A percentile compares a stretch with the other conserved stretches of the same genome.
phyloP scores from a whole-genome alignment of 2,888 invertebrate species.

The Meiosimyza decipiens region DNA sequence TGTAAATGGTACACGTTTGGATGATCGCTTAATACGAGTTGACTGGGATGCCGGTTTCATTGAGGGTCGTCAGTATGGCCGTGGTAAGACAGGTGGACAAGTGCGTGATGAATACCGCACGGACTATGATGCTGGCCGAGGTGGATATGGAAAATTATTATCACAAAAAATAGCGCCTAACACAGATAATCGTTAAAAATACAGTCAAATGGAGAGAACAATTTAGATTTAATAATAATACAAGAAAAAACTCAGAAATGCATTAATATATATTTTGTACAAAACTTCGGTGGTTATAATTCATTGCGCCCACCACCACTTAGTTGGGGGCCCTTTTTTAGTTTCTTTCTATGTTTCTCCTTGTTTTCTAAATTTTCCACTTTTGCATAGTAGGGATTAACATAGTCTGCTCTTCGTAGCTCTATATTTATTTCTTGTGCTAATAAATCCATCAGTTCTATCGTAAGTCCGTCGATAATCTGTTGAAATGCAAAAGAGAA shows the following conservation, averaged over 20 bases:
- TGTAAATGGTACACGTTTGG: constrained; percentile 94
- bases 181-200: constrained; percentile 52
- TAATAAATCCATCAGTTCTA: constrained; percentile 45
- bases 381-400: constrained; percentile 43
- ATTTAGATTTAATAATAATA: constrained; percentile 17
- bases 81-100: constrained; percentile 98
- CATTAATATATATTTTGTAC: constrained; percentile 27
- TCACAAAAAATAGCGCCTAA: constrained; percentile 82
- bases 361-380: not conserved
- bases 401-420: constrained; percentile 39
- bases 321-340: constrained; percentile 42
- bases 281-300: constrained; percentile 26
- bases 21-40: constrained; percentile 95
- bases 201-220: not conserved
- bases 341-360: constrained; percentile 33
- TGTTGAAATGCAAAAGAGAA: constrained; percentile 46
- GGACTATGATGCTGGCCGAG: constrained; percentile 96
- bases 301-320: constrained; percentile 37
- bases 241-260: constrained; percentile 4
- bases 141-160: constrained; percentile 96
- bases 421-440: constrained; percentile 49
- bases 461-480: constrained; percentile 45
- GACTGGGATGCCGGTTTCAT: constrained; percentile 99
- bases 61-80: constrained; percentile 97
- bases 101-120: constrained; percentile 98